A percentile compares a stretch with the other conserved stretches of the same genome.
These are phyloP conservation scores for Drosophila imparisetae DNA, from an alignment of 2,888 invertebrate species.

Conservation along the genomic window DNA sequence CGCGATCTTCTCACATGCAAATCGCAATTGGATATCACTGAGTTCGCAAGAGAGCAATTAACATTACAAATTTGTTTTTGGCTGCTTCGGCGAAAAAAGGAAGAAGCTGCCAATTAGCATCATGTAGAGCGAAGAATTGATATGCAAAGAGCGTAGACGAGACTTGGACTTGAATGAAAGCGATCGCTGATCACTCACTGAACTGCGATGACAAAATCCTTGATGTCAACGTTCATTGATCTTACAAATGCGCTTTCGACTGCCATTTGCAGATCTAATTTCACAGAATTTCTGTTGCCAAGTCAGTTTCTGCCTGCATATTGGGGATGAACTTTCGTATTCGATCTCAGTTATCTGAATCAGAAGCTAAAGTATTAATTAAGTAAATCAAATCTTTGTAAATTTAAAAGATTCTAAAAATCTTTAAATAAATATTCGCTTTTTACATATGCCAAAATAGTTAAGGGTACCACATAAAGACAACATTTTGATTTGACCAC, in stretches of 20 bases:
- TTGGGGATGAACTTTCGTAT: no score
- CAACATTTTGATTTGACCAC: fast-evolving
- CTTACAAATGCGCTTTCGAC: slow-evolving; percentile 29
- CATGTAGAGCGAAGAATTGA: slow-evolving; percentile 42
- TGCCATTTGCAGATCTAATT: not conserved
- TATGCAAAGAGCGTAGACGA: slow-evolving; percentile 37
- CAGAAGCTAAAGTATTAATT: not conserved
- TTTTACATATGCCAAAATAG: not conserved
- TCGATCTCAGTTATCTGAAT: no score
- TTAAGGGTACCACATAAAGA: not conserved
- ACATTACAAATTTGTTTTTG: slow-evolving; percentile 73
- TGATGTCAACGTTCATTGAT: slow-evolving; percentile 77
- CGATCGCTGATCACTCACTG: slow-evolving; percentile 25
- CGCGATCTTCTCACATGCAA: slow-evolving; percentile 74
- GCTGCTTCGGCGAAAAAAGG: slow-evolving; percentile 48
- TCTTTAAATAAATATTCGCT: no score
- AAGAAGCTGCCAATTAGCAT: slow-evolving; percentile 71
- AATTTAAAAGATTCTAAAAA: not conserved
- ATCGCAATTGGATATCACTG: slow-evolving; percentile 44
- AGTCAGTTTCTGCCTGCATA: not conserved
- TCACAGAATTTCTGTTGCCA: slow-evolving; percentile 33
- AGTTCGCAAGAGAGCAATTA: slow-evolving; percentile 53
- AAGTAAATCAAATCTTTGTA: not conserved
- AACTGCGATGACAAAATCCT: slow-evolving; percentile 69
- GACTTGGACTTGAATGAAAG: slow-evolving; percentile 1